Conservation (phyloP, 2,113 vertebrate genomes). For the Leptobrachium leishanense region DNA sequence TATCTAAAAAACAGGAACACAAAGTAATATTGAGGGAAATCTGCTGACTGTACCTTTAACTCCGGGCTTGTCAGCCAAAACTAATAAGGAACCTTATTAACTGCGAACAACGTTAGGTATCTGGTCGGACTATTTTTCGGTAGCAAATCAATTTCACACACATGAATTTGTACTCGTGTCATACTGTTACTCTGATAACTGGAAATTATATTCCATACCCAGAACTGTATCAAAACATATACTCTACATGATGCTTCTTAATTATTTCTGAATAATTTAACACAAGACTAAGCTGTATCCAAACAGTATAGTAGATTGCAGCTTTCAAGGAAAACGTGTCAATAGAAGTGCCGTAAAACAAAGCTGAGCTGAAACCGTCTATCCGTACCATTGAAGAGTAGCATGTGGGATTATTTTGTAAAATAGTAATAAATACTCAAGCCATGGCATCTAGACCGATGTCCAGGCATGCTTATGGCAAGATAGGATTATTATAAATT, state of each 20-base stretch:
- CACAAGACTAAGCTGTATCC: slow-evolving; percentile 44
- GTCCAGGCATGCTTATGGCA: too few relatives aligned
- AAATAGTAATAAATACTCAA: too few relatives aligned
- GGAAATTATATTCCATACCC: slow-evolving; percentile 49
- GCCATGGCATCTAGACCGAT: too few relatives aligned
- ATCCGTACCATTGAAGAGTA: too few relatives aligned
- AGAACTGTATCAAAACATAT: slow-evolving; percentile 44
- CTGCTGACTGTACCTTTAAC: slow-evolving; percentile 33
- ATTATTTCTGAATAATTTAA: slow-evolving; percentile 51
- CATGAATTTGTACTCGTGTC: slow-evolving; percentile 45
- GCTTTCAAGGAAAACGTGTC: slow-evolving; percentile 27
- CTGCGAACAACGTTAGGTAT: slow-evolving; percentile 36
- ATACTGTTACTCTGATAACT: slow-evolving; percentile 43
- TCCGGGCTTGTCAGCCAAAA: slow-evolving; percentile 10
- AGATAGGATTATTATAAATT: too few relatives aligned
- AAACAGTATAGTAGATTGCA: slow-evolving; percentile 36
- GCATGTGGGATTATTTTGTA: too few relatives aligned
- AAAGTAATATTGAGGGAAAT: not conserved
- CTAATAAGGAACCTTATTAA: slow-evolving; percentile 49
- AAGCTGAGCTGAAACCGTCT: too few relatives aligned
- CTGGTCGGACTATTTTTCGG: slow-evolving; percentile 44
- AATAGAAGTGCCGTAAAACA: slow-evolving; percentile 1
- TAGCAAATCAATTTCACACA: slow-evolving; percentile 49
- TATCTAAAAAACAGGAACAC: not conserved
- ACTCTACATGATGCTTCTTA: slow-evolving; percentile 41